Evolutionary conservation across 2,113 vertebrate species (phyloP), one percentile per base, ranked within the genome.

Genomic region (Ceyx cyanopectus): DNA sequence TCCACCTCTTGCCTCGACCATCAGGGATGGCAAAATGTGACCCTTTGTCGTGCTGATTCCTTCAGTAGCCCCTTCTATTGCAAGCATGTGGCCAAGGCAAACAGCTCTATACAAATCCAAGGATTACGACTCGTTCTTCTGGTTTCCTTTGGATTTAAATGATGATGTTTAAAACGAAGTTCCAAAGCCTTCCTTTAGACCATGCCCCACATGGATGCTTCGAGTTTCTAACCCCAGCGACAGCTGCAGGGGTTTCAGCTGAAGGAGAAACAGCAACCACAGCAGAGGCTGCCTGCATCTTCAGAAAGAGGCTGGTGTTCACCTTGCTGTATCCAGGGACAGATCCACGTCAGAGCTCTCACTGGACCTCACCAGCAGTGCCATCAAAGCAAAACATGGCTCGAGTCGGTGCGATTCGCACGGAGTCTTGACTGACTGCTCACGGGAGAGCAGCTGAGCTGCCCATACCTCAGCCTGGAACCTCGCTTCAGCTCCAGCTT

Each of bases 121-220:
- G 75, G 34, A 80, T 79, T 66, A 66, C 41, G 54, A 82, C 27
- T 85, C 48, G 68, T 3, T 87, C 75, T 85, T 83, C 54, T 69
- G 67, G 45, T 87, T 91, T 87, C 57, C 40, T 93, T 91, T 85
- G 48, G 27, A 68, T 91, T 85, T 73, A 91, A 87, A 75, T 32
- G n/a, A 66, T 53, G 84, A 56, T 18, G 16, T 29, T 50, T 26
- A 61, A 37, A 41, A 40, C 45, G 76, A 76, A 56, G 22, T 37
- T 75, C 62, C n/a, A 62, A 74, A 94, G 58, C 34, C 14, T 6
- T 65, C 20, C 45, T 84, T 87, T 43, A 50, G 70, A 61, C 30
- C 20, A 27, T 21, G 37, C n/a, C 78, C 87, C 87, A 57, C 54
- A 58, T 41, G 3, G 3, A 2, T 18, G 3, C 3, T 2, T 18